phyloP scores from a whole-genome alignment of 2,797 vertebrate species.

The Choloepus didactylus region DNA sequence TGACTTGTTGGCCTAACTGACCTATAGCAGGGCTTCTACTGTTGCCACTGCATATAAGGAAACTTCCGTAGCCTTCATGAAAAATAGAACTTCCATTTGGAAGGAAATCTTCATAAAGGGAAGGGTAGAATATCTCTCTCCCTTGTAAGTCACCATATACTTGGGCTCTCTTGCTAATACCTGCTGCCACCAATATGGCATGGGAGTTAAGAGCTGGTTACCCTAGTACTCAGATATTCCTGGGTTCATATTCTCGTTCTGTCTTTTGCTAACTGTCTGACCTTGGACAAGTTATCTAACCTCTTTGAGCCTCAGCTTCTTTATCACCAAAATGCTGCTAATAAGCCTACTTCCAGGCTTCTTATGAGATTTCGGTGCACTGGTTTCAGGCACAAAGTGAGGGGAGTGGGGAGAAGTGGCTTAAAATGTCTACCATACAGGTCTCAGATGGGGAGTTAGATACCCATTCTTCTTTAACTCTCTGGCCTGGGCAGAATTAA shows the following conservation, averaged over 20 bases:
- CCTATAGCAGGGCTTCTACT: constrained; percentile 3
- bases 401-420: neutral
- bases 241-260: neutral
- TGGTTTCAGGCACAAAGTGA: constrained; percentile 22
- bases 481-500: constrained; percentile 39
- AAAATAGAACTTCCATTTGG: neutral
- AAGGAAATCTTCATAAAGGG: constrained; percentile 6
- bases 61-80: constrained; percentile 12
- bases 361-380: neutral
- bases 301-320: neutral
- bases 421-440: neutral
- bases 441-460: neutral
- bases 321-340: constrained; percentile 37
- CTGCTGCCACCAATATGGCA: neutral
- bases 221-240: constrained; percentile 29
- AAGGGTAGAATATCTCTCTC: neutral
- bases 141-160: neutral
- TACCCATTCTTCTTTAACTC: neutral
- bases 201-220: constrained; percentile 25
- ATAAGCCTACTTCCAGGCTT: constrained; percentile 4
- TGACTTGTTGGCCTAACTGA: neutral
- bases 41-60: neutral
- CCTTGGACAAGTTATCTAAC: constrained; percentile 5
- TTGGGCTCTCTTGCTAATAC: constrained; percentile 26
- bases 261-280: neutral